Evolutionary conservation across 1,140 invertebrate species (phyloP), one percentile per base, ranked within the genome.

Genomic region (Lasioglossum albipes): DNA sequence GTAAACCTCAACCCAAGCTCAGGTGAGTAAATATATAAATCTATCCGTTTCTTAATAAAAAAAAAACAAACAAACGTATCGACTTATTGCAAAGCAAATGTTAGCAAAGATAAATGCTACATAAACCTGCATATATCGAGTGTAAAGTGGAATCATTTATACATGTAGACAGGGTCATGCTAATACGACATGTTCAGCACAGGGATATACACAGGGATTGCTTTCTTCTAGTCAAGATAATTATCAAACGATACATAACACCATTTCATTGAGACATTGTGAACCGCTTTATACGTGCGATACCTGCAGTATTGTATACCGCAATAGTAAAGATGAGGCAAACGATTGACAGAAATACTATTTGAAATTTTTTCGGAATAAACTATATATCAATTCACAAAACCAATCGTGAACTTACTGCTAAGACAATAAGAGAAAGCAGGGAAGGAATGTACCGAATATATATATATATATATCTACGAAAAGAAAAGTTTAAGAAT

Each of bases 21-120:
- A 92, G 91, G 91, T 92, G 91, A 92, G 91, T 92, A 92, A 92
- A 88, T 88, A 88, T 88, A 91, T 87, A 85, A 91, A 91, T 91
- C 83, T 91, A 89, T 91, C 85, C 83, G 88, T 91, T 90, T 86
- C 89, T 89, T 89, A 54, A 77, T 31, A 61, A 83, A 36, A 36
- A 36, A 36, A 36, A 36, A 36, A 36, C 1, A 36, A 82, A 67
- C 77, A 71, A 62, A 75, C 20, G 36, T 85, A 84, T 84, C 65
- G 66, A 65, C 83, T 77, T 75, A 49, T 75, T 68, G 5, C 59
- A 52, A 62, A 77, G 42, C 57, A 72, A 71, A 79, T 81, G 72
- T 62, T 75, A 66, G 72, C 64, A 82, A 68, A 61, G 64, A 71
- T 76, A 65, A 78, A 72, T 69, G 16, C 42, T 70, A 86, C 41